These are phyloP conservation scores for Nannoperca australis DNA, from an alignment of 2,797 vertebrate genomes.

Conservation along the genomic window DNA sequence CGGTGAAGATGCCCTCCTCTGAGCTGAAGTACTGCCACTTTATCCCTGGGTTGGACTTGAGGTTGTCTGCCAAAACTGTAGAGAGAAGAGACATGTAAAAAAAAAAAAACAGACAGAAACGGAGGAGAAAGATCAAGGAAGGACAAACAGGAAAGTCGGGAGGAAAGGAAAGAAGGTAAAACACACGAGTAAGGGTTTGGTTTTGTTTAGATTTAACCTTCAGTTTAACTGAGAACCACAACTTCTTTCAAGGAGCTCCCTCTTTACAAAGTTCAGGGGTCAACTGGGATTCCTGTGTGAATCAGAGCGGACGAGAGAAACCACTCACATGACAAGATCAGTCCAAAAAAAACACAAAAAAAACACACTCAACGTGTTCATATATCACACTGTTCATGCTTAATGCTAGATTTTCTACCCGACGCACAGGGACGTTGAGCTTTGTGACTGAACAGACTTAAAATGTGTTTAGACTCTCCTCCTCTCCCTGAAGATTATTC, in stretches of 20 bases:
- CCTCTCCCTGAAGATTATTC: background rate
- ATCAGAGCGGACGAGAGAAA: background rate
- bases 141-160: background rate
- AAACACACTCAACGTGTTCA: background rate
- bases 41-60: conserved; percentile 98
- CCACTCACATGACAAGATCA: conserved; percentile 17
- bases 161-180: background rate
- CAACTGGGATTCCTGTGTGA: conserved; percentile 4
- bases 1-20: conserved; percentile 98
- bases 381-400: background rate
- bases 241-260: background rate
- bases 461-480: no score
- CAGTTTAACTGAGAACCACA: background rate
- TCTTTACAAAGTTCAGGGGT: background rate
- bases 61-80: conserved; percentile 96
- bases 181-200: background rate
- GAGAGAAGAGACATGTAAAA: conserved; percentile 17
- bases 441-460: background rate
- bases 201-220: conserved; percentile 10
- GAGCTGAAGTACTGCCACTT: conserved; percentile 99
- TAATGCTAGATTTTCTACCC: background rate
- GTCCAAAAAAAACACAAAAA: background rate
- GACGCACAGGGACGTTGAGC: background rate
- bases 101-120: background rate
- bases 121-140: background rate